Evolutionary conservation across 1,140 invertebrate genomes (phyloP).

Genomic region (Heliconius melpomene): DNA sequence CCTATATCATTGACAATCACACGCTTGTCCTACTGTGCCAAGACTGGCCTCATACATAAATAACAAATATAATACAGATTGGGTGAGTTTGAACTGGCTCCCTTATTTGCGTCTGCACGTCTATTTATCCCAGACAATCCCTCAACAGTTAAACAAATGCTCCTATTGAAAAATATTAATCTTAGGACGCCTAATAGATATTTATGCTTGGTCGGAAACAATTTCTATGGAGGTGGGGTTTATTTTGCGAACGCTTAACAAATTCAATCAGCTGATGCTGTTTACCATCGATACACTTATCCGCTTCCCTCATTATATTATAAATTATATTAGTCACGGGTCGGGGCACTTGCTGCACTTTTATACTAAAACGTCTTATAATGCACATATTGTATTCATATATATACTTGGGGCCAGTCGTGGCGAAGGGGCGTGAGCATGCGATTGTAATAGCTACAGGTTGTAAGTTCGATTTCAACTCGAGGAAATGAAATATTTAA

Average conservation of each 20-base stretch:
- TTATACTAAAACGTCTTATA: background rate
- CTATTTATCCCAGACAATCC: conserved; percentile 57
- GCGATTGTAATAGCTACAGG: too few relatives aligned
- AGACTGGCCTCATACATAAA: too few relatives aligned
- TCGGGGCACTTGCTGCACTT: background rate
- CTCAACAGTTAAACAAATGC: conserved; percentile 64
- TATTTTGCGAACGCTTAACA: conserved; percentile 52
- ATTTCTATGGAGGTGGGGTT: conserved; percentile 61
- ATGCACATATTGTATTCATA: background rate
- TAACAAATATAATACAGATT: background rate
- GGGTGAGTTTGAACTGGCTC: conserved; percentile 53
- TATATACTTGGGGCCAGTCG: background rate
- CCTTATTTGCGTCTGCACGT: conserved; percentile 63
- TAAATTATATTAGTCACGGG: conserved; percentile 36
- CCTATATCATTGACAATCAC: too few relatives aligned
- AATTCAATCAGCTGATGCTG: conserved; percentile 67
- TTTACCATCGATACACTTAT: conserved; percentile 63
- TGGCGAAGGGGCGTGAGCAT: too few relatives aligned
- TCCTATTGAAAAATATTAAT: conserved; percentile 77
- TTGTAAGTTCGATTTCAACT: too few relatives aligned
- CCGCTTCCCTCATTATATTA: conserved; percentile 51
- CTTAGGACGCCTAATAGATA: conserved; percentile 73
- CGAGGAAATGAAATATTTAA: too few relatives aligned
- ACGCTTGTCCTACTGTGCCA: too few relatives aligned
- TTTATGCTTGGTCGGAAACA: conserved; percentile 75